phyloP scores from a whole-genome alignment of 2,888 invertebrate genomes.

The Zelleria hepariella region DNA sequence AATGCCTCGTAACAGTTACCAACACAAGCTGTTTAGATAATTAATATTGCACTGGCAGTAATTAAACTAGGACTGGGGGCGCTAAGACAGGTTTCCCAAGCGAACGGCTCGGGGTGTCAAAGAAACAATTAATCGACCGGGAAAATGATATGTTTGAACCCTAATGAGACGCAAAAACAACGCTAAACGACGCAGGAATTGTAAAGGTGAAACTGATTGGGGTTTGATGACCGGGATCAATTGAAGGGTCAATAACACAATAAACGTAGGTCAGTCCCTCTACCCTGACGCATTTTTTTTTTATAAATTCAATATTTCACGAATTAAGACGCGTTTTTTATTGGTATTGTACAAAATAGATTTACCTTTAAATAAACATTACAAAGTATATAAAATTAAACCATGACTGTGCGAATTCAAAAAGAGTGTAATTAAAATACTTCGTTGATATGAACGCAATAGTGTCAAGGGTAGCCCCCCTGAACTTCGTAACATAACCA shows the following conservation, averaged over 20 bases:
- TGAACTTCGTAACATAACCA: too few relatives aligned
- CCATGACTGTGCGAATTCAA: too few relatives aligned
- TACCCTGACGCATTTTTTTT: too few relatives aligned
- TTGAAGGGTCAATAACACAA: background rate
- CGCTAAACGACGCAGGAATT: background rate
- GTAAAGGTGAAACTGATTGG: background rate
- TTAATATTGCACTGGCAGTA: slow-evolving; percentile 3
- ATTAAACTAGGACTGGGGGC: background rate
- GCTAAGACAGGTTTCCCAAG: background rate
- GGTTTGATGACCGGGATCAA: background rate
- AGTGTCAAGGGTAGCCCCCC: too few relatives aligned
- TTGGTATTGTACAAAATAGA: too few relatives aligned
- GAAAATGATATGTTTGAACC: background rate
- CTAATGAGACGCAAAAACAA: background rate
- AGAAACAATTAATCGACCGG: background rate
- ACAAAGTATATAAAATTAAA: too few relatives aligned
- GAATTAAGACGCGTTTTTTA: too few relatives aligned
- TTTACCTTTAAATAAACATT: too few relatives aligned
- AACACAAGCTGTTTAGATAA: slow-evolving; percentile 3
- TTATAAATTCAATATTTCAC: too few relatives aligned
- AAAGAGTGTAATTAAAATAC: too few relatives aligned
- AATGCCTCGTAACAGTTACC: background rate
- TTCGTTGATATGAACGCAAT: too few relatives aligned
- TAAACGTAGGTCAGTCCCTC: too few relatives aligned
- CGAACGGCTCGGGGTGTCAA: background rate